Evolutionary conservation across 2,113 vertebrate species (phyloP).

Genomic region (Diadophis punctatus): DNA sequence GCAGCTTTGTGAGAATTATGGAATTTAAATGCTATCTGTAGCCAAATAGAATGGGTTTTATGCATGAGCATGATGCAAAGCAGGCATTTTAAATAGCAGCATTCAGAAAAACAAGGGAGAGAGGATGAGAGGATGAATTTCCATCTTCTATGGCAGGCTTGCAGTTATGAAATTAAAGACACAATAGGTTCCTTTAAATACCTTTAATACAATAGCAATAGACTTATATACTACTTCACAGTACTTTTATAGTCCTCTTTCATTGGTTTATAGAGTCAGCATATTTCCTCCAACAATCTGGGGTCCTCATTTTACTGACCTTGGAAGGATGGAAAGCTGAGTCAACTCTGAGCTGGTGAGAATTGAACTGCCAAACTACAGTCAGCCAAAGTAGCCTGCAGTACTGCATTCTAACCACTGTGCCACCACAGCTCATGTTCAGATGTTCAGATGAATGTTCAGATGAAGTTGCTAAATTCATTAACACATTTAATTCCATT

Average conservation of each 20-base stretch:
- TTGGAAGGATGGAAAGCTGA: too few relatives aligned
- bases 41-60: background rate
- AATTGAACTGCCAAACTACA: too few relatives aligned
- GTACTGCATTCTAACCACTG: too few relatives aligned
- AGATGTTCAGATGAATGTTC: background rate
- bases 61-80: background rate
- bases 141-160: background rate
- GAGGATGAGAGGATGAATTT: background rate
- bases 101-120: background rate
- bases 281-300: too few relatives aligned
- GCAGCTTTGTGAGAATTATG: background rate
- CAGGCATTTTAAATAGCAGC: background rate
- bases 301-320: too few relatives aligned
- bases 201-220: background rate
- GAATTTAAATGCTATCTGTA: background rate
- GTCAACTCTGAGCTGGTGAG: too few relatives aligned
- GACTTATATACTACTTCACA: too few relatives aligned
- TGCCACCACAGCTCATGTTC: too few relatives aligned
- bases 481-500: background rate
- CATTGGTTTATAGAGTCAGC: too few relatives aligned
- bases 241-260: too few relatives aligned
- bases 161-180: background rate
- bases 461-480: background rate
- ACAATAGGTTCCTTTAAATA: background rate
- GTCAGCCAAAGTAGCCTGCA: too few relatives aligned